Evolutionary conservation across 2,797 vertebrate genomes (phyloP), one percentile per base, ranked within the genome.

Genomic region (Anguilla marmorata): DNA sequence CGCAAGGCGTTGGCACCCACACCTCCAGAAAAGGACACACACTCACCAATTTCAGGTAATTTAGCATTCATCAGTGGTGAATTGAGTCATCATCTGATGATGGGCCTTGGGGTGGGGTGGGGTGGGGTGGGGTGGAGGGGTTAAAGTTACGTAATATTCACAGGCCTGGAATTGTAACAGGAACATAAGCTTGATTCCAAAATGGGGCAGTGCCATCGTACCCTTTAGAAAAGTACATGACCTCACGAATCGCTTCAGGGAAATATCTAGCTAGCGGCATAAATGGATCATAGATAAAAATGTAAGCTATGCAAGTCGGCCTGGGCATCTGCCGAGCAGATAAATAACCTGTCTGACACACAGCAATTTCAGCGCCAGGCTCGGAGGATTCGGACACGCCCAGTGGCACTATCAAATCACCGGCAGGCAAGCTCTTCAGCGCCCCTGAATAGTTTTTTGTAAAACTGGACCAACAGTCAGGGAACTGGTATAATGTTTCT

Each of bases 241-340:
- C 41, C 76, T n/a, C 74, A 5, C 24, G 41, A 48, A 80, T 48
- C 11, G 41, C 76, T 80, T 48, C 76, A 21, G 37, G 41, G 21
- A 80, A 80, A 80, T 80, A 45, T 48, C 72, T 37, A 41, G 72
- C 50, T 50, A 80, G 76, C 41, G 16, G 16, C 8, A 80, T 80
- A 80, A 48, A 80, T n/a, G 76, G 76, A 80, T 80, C 76, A 80
- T 48, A 80, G 37, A 80, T 80, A n/a, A 80, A 80, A 45, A 80
- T 48, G 41, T 48, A n/a, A 80, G 41, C 76, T 45, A 45, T 48
- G 76, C 5, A 80, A 80, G 76, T 45, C 6, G 41, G 19, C 41
- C 76, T 80, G 76, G 76, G 76, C 37, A 80, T 45, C 21, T 52
- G n/a, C 82, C 82, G 33, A 56, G 27, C 24, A 84, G n/a, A 52